Base-by-base conservation (phyloP, 1,140 invertebrate genomes). In the Drosophila tsacasi region DNA sequence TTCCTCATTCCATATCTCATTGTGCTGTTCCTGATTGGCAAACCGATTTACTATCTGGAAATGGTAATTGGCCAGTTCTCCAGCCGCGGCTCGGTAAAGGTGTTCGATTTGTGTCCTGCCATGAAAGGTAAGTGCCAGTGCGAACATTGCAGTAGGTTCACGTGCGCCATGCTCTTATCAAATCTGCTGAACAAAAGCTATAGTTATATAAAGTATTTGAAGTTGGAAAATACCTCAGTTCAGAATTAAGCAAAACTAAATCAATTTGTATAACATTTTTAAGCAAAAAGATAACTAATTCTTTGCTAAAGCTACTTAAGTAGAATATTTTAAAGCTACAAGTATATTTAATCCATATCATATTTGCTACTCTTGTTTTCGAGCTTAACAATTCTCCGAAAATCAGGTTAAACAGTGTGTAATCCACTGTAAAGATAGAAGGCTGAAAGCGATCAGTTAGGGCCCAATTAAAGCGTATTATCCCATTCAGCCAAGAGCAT, bases 31-130 rank as follows among this genome's bases (percentile, higher is more conserved):
- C 93, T 97, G 44, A 95, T 97, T 62, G 97, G 97, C 7, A 95
- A 97, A 83, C 97, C 97, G 2, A 94, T 98, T 58, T 98, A 98
- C 90, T 97, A 97, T 82, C 94, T 98, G 94, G 97, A 98, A 91
- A 96, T 96, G 93, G 94, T 96, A 19, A 93, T 97, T 13, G 96
- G 96, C 10, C 96, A 97, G 89, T 97, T 96, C 81, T 94, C 95
- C 1, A 95, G 95, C 66, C 93, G 94, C 47, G 95, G 95, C 5
- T 95, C 95, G 35, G 95, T 96, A 19, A 95, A 95, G 73, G 93
- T 95, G 25, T 94, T 93, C 75, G 93, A 93, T 76, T 87, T 94
- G 59, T 93, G 93, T 40, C 94, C 95, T 12, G 94, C 94, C 0
- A 94, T 95, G 93, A 95, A 94, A 94, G 95, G 95, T 95, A 91